Evolutionary conservation across 2,888 invertebrate species (phyloP), one percentile per base, ranked within the genome.

Genomic region (Hartigia nigra): DNA sequence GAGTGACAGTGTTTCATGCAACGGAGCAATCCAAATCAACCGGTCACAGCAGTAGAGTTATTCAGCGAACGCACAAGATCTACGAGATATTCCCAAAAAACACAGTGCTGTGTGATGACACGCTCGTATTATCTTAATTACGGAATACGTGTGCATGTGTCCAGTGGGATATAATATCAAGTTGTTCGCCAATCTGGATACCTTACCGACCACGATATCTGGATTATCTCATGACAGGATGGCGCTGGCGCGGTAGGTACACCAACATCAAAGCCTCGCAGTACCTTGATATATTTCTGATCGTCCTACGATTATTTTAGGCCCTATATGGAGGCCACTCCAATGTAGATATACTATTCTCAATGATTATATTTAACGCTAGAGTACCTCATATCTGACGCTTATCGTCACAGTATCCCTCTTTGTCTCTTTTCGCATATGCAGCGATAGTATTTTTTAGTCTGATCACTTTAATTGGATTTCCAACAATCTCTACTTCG

Each of bases 221-320:
- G 93, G 93, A 92, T 93, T 93, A 91, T 93, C 93, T 92, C 93
- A 94, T 94, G 94, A 93, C 92, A 94, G 94, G 93, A 94, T 94
- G 94, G 94, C 94, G 92, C 93, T 94, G 92, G 94, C 94, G 91
- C 94, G 94, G 94, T 94, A 92, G 93, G 93, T 92, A 86, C 37
- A 72, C 74, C 80, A 79, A 70, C 31, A 39, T 75, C 55, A 55
- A 39, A 39, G 55, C 55, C 5, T 55, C 55, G 55, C 9, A 55
- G 55, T 55, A 23, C 23, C 23, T 55, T 55, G 23, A 55, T 23
- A 23, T 55, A 55, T 55, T 55, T 55, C 55, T 55, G 55, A 55
- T 55, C 55, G 55, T 55, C 55, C 55, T 55, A 55, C 55, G 55
- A 55, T 55, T 55, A 55, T 55, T 55, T 55, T 55, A 9, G 55